Evolutionary conservation across 2,888 invertebrate species (phyloP), one percentile per base, ranked within the genome.

Genomic region (Ophioninae sp.): DNA sequence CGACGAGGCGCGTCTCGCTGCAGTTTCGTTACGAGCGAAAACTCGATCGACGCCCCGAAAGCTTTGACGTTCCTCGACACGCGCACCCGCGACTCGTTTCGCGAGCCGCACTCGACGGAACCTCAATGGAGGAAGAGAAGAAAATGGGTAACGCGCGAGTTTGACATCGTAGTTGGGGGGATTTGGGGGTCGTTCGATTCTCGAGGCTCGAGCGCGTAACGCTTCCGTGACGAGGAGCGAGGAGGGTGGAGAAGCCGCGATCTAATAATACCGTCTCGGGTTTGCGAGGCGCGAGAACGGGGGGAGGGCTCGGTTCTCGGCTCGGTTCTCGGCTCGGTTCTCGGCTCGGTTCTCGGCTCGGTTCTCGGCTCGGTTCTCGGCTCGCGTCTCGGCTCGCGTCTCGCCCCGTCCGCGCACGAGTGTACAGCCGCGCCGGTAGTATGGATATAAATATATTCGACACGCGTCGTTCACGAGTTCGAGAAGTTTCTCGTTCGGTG

Each of bases 261-360:
- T 90, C 90, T 91, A 91, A 90, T 91, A 91, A 91, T 91, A 90
- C 89, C 88, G 88, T 90, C 88, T 89, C 89, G 88, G 89, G 87
- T 89, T 90, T 90, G 88, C 87, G 89, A 90, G 88, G 87, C 88
- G 87, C 88, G 87, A 82, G 86, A 87, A 88, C 80, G 73, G 64
- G 74, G 75, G 44, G 41, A 78, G n/a, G n/a, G n/a, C n/a, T n/a
- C n/a, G n/a, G n/a, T n/a, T n/a, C n/a, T n/a, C n/a, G n/a, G n/a
- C n/a, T n/a, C n/a, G n/a, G n/a, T n/a, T n/a, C n/a, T n/a, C n/a
- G n/a, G n/a, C n/a, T n/a, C n/a, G n/a, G n/a, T n/a, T n/a, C n/a
- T n/a, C n/a, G n/a, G n/a, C n/a, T n/a, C n/a, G n/a, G n/a, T n/a
- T n/a, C n/a, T n/a, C n/a, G n/a, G n/a, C n/a, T n/a, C n/a, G n/a